phyloP scores from a whole-genome alignment of 2,888 invertebrate genomes.

The Heteropelma amictum region DNA sequence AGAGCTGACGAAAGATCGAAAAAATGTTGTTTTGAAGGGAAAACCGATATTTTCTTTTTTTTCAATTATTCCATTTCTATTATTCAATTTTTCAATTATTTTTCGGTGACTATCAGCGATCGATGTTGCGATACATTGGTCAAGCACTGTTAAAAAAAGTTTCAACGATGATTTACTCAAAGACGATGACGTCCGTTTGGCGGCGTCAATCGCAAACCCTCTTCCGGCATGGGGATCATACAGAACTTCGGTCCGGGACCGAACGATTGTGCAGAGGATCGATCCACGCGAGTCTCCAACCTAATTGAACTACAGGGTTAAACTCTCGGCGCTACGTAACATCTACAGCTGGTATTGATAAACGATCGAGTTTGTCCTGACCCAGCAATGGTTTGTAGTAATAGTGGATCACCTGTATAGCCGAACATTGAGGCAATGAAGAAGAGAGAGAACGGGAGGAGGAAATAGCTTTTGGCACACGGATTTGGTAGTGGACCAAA shows the following conservation, averaged over 20 bases:
- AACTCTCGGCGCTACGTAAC: constrained; percentile 29
- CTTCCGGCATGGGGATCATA: too few species aligned
- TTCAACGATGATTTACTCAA: not conserved
- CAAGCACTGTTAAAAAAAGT: not conserved
- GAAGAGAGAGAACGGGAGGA: not conserved
- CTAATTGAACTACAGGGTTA: constrained; percentile 34
- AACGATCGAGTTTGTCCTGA: constrained; percentile 49
- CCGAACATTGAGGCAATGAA: constrained; percentile 25
- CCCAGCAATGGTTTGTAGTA: constrained; percentile 22
- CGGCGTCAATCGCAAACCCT: constrained; percentile 7
- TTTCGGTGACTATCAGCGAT: too few species aligned
- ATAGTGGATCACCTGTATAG: constrained; percentile 21
- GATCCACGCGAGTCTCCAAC: constrained; percentile 22
- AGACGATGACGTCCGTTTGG: not conserved
- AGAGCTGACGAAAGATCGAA: not conserved
- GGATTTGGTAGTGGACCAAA: constrained; percentile 29
- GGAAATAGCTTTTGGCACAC: constrained; percentile 36
- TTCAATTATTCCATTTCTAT: not conserved
- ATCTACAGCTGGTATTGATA: constrained; percentile 47
- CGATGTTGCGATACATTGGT: not conserved
- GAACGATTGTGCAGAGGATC: constrained; percentile 23
- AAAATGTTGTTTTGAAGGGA: not conserved
- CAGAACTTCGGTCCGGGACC: not conserved
- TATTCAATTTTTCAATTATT: not conserved
- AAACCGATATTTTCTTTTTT: not conserved